A percentile compares a stretch with the other conserved stretches of the same genome.
These are phyloP conservation scores for Eupristina koningsbergeri DNA, from an alignment of 1,140 invertebrate genomes.

Conservation along the genomic window DNA sequence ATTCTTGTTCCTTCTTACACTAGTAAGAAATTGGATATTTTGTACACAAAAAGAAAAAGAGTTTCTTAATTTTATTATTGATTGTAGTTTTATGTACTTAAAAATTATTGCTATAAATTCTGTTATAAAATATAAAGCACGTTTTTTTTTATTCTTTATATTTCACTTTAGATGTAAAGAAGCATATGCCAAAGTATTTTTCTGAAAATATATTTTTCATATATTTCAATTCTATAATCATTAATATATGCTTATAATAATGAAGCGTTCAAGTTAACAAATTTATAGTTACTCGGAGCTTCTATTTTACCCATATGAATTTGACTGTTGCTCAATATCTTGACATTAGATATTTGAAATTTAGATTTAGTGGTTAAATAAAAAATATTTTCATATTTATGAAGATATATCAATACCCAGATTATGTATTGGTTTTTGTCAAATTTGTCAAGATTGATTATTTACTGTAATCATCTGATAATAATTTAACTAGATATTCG, in stretches of 20 bases:
- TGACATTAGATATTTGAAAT: background rate
- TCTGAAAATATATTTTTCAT: background rate
- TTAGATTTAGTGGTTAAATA: background rate
- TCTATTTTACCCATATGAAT: background rate
- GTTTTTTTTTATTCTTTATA: no score
- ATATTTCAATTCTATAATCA: background rate
- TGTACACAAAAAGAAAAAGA: background rate
- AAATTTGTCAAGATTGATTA: background rate
- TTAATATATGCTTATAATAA: background rate
- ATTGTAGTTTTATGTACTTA: background rate
- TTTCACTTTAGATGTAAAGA: background rate
- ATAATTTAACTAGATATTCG: background rate
- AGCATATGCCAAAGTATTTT: background rate
- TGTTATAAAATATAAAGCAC: no score
- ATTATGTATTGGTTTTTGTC: background rate
- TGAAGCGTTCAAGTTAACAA: background rate
- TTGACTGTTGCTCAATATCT: background rate
- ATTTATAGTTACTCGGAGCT: background rate
- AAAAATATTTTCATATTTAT: background rate
- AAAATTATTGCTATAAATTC: background rate
- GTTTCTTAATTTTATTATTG: background rate
- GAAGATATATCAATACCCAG: background rate
- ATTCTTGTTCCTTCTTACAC: no score
- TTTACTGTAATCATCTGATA: background rate
- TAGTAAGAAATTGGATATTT: no score